Percentiles rank a stretch among this genome's conserved stretches.
Evolutionary conservation across 2,797 vertebrate species (phyloP).

Genomic region (Platyrinchus mystaceus): DNA sequence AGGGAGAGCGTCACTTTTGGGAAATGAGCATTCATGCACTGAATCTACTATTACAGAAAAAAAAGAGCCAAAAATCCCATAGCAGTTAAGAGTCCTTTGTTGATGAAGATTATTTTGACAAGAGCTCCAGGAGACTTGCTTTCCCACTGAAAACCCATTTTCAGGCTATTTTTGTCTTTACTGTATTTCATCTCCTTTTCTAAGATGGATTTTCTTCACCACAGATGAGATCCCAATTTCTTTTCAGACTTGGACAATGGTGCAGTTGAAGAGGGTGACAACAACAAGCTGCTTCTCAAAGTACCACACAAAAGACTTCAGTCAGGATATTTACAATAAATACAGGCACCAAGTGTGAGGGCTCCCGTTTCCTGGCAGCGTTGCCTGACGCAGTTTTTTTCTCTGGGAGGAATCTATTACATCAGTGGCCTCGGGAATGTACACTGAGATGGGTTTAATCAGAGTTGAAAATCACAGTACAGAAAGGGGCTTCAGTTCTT

Average conservation of each 20-base stretch:
- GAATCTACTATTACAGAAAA: background rate
- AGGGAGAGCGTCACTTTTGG: background rate
- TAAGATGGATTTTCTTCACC: background rate
- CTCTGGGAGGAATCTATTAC: constrained; percentile 63
- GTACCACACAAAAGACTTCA: constrained; percentile 63
- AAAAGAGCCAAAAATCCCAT: background rate
- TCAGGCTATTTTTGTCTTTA: constrained; percentile 18
- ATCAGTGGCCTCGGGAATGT: constrained; percentile 48
- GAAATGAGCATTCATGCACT: background rate
- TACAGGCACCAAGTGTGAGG: constrained; percentile 19
- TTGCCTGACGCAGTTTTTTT: background rate
- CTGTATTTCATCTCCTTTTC: constrained; percentile 12
- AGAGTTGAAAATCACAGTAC: constrained; percentile 33
- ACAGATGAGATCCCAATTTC: constrained; percentile 24
- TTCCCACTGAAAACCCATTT: constrained; percentile 4
- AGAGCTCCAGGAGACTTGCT: constrained; percentile 7
- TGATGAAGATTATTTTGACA: constrained; percentile 40
- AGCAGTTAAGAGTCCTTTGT: background rate
- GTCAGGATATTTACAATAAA: constrained; percentile 60
- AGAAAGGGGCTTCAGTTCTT: constrained; percentile 66
- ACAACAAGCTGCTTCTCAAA: constrained; percentile 58
- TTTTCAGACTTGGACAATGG: constrained; percentile 53
- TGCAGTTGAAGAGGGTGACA: constrained; percentile 57
- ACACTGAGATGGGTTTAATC: constrained; percentile 17
- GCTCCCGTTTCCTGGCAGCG: constrained; percentile 8